Conservation (phyloP, 2,888 invertebrate species). For the Venustoraphidia nigricollis region DNA sequence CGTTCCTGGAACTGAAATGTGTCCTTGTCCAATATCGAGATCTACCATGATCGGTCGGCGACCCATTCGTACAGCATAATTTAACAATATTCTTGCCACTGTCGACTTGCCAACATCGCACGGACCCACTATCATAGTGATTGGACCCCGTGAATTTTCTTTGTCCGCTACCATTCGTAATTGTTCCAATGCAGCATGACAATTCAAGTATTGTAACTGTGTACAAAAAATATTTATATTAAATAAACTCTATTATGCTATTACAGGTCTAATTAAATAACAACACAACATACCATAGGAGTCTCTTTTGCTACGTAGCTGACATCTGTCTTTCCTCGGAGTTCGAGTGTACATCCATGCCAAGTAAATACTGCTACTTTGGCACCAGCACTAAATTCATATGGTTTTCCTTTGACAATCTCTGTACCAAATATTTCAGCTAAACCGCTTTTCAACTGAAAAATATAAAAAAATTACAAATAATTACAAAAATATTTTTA, state of each 20-base stretch:
- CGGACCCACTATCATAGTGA: slow-evolving; percentile 85
- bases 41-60: slow-evolving; percentile 85
- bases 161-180: slow-evolving; percentile 70
- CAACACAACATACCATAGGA: slow-evolving; percentile 54
- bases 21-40: slow-evolving; percentile 89
- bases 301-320: slow-evolving; percentile 93
- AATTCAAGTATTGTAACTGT: slow-evolving; percentile 67
- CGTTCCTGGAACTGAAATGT: slow-evolving; percentile 83
- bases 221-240: slow-evolving; percentile 32
- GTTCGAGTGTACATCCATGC: slow-evolving; percentile 80
- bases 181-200: slow-evolving; percentile 88
- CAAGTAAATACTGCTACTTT: slow-evolving; percentile 94
- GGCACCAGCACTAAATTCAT: slow-evolving; percentile 76
- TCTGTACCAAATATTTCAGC: slow-evolving; percentile 97
- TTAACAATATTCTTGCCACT: slow-evolving; percentile 70
- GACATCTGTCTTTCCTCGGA: slow-evolving; percentile 81
- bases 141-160: slow-evolving; percentile 57
- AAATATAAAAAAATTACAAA: slow-evolving; percentile 13
- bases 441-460: slow-evolving; percentile 69
- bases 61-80: slow-evolving; percentile 87
- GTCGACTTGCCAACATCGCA: slow-evolving; percentile 95
- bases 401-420: slow-evolving; percentile 80
- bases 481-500: not conserved
- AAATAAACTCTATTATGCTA: too few relatives aligned
- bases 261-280: too few relatives aligned